Base-by-base conservation (phyloP, 2,797 vertebrate genomes). In the Scleropages formosus region DNA sequence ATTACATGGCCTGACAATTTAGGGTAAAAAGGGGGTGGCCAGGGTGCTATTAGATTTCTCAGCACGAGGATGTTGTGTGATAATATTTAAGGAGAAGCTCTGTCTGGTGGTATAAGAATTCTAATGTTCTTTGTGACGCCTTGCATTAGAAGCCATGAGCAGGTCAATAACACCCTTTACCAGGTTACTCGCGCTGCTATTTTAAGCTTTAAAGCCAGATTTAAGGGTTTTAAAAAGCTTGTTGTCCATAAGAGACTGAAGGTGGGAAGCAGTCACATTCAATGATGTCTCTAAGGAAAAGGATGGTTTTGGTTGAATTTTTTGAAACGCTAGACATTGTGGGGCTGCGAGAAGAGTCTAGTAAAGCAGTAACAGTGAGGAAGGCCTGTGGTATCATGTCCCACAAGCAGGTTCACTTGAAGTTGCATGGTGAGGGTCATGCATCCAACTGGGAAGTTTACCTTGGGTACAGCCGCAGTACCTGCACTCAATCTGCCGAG, bases 211-310 rank as follows among this genome's bases (percentile, higher is more conserved):
- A 20, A 44, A 8, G n/a, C 12, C 7, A 46, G 46, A 49, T 68
- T 68, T 46, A 49, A 49, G n/a, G 39, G 20, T 47, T 68, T 68
- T 51, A 68, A 68, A 68, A 20, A 68, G 66, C 44, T 63, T 24
- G 6, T 27, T 27, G 61, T 63, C 15, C 8, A n/a, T 20, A 49
- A 51, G 47, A 51, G 13, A 2, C 15, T 69, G 16, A 26, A 69
- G 15, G 46, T 53, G 20, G 20, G 20, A 56, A 16, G 20, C 15
- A 51, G 6, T 27, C 15, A 18, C 68, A 53, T 18, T 70, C 20
- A 4, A 49, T 22, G 22, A 16, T 27, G 70, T 70, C 12, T 56
- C 53, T 56, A 56, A 56, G 53, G 53, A 12, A 18, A 18, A 9
- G 39, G 31, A 39, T 6, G 6, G 31, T 39, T 39, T 39, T 39